Percentiles rank a stretch among this genome's conserved stretches.
These are phyloP conservation scores for Trialeurodes vaporariorum DNA, from an alignment of 1,140 invertebrate species.

Conservation along the genomic window DNA sequence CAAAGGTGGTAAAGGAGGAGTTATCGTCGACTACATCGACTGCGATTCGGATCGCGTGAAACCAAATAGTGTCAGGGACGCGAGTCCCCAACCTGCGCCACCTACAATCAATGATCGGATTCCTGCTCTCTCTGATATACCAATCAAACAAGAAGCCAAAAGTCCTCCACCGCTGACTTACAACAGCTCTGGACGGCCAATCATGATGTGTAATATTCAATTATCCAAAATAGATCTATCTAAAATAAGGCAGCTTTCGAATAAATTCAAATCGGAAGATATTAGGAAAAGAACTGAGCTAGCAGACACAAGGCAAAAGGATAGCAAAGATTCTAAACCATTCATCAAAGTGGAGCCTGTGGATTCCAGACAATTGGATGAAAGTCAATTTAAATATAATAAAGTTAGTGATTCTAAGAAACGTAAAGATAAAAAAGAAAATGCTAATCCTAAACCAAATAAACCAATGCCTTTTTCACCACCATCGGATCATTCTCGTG, in stretches of 20 bases:
- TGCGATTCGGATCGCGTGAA: constrained; percentile 32
- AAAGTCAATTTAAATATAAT: too few species aligned
- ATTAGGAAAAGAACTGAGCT: constrained; percentile 39
- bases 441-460: too few species aligned
- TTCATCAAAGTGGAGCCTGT: too few species aligned
- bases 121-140: not conserved
- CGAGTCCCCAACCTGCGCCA: constrained; percentile 10
- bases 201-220: constrained; percentile 36
- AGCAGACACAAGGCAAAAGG: constrained; percentile 42
- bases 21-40: constrained; percentile 19
- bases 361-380: too few species aligned
- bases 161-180: constrained; percentile 25
- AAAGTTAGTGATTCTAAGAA: too few species aligned
- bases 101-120: constrained; percentile 11
- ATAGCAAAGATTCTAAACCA: too few species aligned
- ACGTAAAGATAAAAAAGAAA: too few species aligned
- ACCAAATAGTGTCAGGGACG: too few species aligned
- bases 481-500: too few species aligned
- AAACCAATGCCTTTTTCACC: too few species aligned
- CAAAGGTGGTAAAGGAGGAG: constrained; percentile 46
- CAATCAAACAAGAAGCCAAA: too few species aligned
- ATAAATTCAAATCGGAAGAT: too few species aligned
- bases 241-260: constrained; percentile 21
- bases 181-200: constrained; percentile 30
- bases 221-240: constrained; percentile 32